phyloP scores from a whole-genome alignment of 2,888 invertebrate species.

The Scaptomyza parva region DNA sequence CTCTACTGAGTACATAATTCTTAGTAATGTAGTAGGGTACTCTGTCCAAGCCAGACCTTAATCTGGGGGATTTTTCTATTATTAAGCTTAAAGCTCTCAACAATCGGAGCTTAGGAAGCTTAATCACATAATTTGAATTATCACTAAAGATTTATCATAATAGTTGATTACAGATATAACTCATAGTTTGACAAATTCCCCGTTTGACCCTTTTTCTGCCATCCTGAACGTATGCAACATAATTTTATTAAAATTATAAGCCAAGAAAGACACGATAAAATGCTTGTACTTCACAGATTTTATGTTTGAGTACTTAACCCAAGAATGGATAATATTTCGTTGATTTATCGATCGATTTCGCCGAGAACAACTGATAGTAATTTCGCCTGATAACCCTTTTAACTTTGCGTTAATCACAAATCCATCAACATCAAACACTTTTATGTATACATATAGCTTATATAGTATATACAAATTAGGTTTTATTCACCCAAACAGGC shows the following conservation, averaged over 20 bases:
- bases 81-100: neutral
- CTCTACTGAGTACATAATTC: conserved; percentile 12
- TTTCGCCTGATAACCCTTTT: neutral
- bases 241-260: neutral
- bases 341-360: too few relatives aligned
- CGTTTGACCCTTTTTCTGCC: conserved; percentile 19
- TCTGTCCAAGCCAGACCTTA: neutral
- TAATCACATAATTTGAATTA: neutral
- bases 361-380: neutral
- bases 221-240: conserved; percentile 49
- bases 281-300: too few relatives aligned
- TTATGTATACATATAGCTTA: neutral
- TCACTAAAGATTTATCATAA: neutral
- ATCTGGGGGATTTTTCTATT: neutral
- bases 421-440: conserved; percentile 2
- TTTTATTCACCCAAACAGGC: conserved; percentile 4
- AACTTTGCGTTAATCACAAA: neutral
- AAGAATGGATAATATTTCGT: too few relatives aligned
- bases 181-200: too few relatives aligned
- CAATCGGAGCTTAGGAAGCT: neutral
- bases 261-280: too few relatives aligned
- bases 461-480: neutral
- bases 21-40: conserved; percentile 4
- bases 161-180: neutral
- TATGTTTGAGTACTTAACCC: too few relatives aligned